Percentiles rank a stretch among this genome's conserved stretches.
Conservation (phyloP, 2,113 vertebrate species). For the Perccottus glenii region DNA sequence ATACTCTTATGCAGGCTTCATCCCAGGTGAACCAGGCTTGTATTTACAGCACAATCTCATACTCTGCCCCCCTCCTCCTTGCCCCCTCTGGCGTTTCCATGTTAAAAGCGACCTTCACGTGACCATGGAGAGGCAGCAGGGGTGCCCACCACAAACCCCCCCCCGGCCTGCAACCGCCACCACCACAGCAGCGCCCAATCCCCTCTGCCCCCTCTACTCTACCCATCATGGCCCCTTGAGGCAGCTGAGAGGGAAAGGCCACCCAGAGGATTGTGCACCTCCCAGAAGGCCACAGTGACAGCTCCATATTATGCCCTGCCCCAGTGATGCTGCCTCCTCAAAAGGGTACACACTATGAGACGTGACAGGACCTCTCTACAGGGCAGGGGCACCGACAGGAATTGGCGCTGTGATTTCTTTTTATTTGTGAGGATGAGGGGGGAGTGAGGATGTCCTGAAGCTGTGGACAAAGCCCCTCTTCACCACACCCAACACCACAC, state of each 20-base stretch:
- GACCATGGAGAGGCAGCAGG: slow-evolving; percentile 72
- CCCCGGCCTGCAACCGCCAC: slow-evolving; percentile 31
- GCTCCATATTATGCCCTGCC: slow-evolving; percentile 77
- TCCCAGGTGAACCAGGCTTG: slow-evolving; percentile 49
- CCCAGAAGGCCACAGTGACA: slow-evolving; percentile 81
- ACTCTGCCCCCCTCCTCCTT: slow-evolving; percentile 52
- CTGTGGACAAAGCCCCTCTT: slow-evolving; percentile 35
- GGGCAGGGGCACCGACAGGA: slow-evolving; percentile 66
- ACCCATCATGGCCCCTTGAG: slow-evolving; percentile 62
- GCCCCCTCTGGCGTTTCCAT: slow-evolving; percentile 71
- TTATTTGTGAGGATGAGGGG: slow-evolving; percentile 39
- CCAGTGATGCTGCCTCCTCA: slow-evolving; percentile 72
- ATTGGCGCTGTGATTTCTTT: slow-evolving; percentile 53
- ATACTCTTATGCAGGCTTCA: slow-evolving; percentile 13
- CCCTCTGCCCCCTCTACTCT: slow-evolving; percentile 41
- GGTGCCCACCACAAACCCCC: slow-evolving; percentile 63
- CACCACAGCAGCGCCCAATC: slow-evolving; percentile 33
- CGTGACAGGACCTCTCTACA: slow-evolving; percentile 80
- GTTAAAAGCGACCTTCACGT: slow-evolving; percentile 79
- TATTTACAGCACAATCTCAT: slow-evolving; percentile 32
- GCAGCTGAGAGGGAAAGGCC: slow-evolving; percentile 79
- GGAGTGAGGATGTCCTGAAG: slow-evolving; percentile 37
- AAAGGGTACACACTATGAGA: slow-evolving; percentile 77
- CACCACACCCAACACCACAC: slow-evolving; percentile 22
- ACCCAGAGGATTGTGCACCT: slow-evolving; percentile 75